Base-by-base conservation (phyloP, 2,888 invertebrate species). In the Amiota minor region DNA sequence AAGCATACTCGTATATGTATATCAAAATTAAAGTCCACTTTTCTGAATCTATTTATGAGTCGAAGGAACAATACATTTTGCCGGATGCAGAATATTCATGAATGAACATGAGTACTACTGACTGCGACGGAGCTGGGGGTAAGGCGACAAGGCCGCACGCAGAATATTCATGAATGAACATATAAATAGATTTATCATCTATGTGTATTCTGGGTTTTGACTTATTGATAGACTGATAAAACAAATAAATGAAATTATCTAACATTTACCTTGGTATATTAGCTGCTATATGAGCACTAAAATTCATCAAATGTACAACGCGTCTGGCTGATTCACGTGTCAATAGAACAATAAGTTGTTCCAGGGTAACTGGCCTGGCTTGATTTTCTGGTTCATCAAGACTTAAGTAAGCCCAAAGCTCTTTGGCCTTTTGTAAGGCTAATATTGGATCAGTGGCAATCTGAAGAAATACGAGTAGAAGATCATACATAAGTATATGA, bases 351-450 rank as follows among this genome's bases (percentile, higher is more conserved):
- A 95, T 90, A 76, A 96, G 89, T 85, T 96, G 94, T 85, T 96
- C 96, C 49, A 96, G 87, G 1, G 94, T 95, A 76, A 92, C 92
- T 0, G 96, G 96, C 50, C 95, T 92, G 4, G 94, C 94, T 89
- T 96, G 96, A 90, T 96, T 96, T 90, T 95, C 96, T 0, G 96
- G 96, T 86, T 96, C 96, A 35, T 95, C 93, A 78, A 92, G 90
- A 84, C 95, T 95, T 71, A 96, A 90, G 55, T 92, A 91, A 0
- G 88, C 88, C 93, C 95, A 96, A 64, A 96, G 88, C 78, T 94
- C 93, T 80, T 92, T 93, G 1, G 94, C 94, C 87, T 95, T 95
- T 87, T 93, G 91, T 88, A 93, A 91, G 1, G 95, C 95, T 72
- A 93, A 88, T 77, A 92, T 94, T 0, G 96, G 96, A 90, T 96